phyloP scores from a whole-genome alignment of 2,113 vertebrate genomes.

The Chloroceryle aenea region DNA sequence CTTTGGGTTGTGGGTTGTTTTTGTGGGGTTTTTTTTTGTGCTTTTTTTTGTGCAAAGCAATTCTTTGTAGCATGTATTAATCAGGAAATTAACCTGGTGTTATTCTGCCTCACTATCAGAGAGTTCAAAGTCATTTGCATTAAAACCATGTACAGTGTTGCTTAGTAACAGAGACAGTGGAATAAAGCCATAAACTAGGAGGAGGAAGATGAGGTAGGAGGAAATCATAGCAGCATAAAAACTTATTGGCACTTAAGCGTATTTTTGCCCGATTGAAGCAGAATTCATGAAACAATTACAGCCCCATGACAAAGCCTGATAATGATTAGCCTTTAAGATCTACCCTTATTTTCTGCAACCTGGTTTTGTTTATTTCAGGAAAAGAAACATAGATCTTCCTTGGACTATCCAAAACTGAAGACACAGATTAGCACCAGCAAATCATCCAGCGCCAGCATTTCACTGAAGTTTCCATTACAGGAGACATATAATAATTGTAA shows the following conservation, averaged over 20 bases:
- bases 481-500: conserved; percentile 8
- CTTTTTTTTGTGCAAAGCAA: not conserved
- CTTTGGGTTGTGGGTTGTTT: not conserved
- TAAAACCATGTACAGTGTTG: conserved; percentile 36
- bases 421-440: conserved; percentile 16
- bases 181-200: conserved; percentile 66
- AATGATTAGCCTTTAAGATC: conserved; percentile 71
- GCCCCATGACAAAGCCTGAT: conserved; percentile 53
- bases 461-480: not conserved
- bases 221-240: conserved; percentile 71
- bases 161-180: conserved; percentile 59
- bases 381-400: conserved; percentile 54
- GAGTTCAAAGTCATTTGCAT: conserved; percentile 50
- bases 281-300: conserved; percentile 74
- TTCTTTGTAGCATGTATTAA: not conserved
- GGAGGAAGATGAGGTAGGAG: not conserved
- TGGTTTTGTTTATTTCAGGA: conserved; percentile 67
- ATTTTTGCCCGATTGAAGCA: conserved; percentile 73
- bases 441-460: conserved; percentile 21
- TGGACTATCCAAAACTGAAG: conserved; percentile 8
- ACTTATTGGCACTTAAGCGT: conserved; percentile 69
- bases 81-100: conserved; percentile 43
- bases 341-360: conserved; percentile 57
- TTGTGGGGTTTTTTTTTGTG: too few species aligned
- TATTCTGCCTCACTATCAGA: not conserved